phyloP scores from a whole-genome alignment of 2,113 vertebrate species.

The Lophius piscatorius region DNA sequence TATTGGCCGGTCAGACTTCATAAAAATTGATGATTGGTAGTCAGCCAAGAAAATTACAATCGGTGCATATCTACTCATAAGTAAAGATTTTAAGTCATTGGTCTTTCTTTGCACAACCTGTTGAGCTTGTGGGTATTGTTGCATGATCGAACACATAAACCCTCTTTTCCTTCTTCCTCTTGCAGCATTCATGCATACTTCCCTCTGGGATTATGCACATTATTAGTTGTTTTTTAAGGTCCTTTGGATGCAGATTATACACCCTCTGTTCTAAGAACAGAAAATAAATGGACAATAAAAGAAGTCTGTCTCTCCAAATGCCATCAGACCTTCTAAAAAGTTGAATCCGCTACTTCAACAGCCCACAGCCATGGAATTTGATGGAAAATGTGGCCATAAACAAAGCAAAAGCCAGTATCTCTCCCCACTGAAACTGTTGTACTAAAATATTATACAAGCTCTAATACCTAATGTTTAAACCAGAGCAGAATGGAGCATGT shows the following conservation, averaged over 20 bases:
- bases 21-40: too few relatives aligned
- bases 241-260: constrained; percentile 40
- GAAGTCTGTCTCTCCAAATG: constrained; percentile 25
- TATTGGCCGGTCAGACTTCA: too few relatives aligned
- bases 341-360: constrained; percentile 15
- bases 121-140: background rate
- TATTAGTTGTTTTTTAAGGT: constrained; percentile 40
- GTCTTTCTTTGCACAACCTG: constrained; percentile 6
- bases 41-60: too few relatives aligned
- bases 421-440: constrained; percentile 17
- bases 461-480: constrained; percentile 51
- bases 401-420: constrained; percentile 4
- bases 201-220: constrained; percentile 46
- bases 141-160: background rate
- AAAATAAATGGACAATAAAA: constrained; percentile 33
- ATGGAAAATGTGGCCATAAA: constrained; percentile 27
- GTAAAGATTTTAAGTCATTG: constrained; percentile 47
- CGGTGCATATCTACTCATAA: too few relatives aligned
- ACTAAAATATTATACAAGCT: constrained; percentile 16
- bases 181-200: constrained; percentile 12
- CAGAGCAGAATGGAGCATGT: constrained; percentile 34
- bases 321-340: constrained; percentile 5
- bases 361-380: constrained; percentile 14
- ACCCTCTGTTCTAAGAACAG: constrained; percentile 61
- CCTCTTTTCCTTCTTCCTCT: background rate